Evolutionary conservation across 2,797 vertebrate species (phyloP).

Genomic region (Sebastes hubbsi): DNA sequence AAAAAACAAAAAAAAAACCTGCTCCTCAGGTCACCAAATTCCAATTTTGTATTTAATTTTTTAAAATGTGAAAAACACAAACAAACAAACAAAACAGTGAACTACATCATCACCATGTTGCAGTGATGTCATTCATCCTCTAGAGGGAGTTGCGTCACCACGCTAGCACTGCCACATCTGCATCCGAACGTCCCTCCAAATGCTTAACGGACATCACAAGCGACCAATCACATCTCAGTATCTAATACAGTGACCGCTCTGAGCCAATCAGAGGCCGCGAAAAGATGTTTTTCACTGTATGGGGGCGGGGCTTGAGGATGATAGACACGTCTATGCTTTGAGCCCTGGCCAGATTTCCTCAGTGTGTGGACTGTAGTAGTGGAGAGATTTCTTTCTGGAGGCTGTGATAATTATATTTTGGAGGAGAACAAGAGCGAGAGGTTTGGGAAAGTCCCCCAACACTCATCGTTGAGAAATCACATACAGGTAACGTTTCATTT

Average conservation of each 20-base stretch:
- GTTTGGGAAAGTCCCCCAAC: conserved; percentile 49
- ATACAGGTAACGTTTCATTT: conserved; percentile 63
- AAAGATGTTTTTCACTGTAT: conserved; percentile 67
- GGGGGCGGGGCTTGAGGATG: conserved; percentile 62
- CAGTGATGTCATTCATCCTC: neutral
- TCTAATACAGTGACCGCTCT: conserved; percentile 48
- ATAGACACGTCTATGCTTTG: conserved; percentile 63
- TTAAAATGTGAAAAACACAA: neutral
- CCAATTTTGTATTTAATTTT: neutral
- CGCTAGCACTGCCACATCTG: neutral
- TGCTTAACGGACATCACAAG: neutral
- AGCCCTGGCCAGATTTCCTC: conserved; percentile 51
- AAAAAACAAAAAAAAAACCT: too few species aligned
- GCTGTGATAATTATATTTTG: conserved; percentile 45
- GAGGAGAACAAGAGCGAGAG: conserved; percentile 41
- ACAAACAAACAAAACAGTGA: neutral
- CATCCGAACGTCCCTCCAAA: conserved; percentile 25
- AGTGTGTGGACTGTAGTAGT: conserved; percentile 50
- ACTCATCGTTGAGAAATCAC: conserved; percentile 31
- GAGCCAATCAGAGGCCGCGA: conserved; percentile 50
- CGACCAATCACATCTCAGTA: conserved; percentile 56
- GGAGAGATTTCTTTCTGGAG: conserved; percentile 53
- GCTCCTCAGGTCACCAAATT: neutral
- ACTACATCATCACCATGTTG: neutral
- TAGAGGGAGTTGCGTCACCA: conserved; percentile 40